Evolutionary conservation across 1,140 invertebrate genomes (phyloP), one percentile per base, ranked within the genome.

Genomic region (Trichonephila inaurata): DNA sequence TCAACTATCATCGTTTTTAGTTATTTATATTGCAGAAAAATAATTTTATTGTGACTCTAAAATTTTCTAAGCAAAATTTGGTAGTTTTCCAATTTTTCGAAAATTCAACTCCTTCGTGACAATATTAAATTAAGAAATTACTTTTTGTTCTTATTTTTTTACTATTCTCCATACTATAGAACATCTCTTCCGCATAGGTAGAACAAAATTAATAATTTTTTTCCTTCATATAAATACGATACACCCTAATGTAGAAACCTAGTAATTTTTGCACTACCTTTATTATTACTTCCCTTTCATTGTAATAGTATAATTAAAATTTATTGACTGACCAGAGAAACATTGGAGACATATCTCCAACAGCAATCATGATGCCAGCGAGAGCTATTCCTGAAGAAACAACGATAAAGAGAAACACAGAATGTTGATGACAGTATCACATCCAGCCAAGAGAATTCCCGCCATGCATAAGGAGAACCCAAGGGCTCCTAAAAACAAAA

Each of bases 211-310:
- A 0, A 28, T 28, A 28, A 28, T 28, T 28, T 28, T 28, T 1
- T 28, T 28, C 28, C 28, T 28, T 28, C 12, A 16, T 62, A 62
- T 62, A 62, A n/a, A n/a, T 62, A 62, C 14, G 1, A 62, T 62
- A 33, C 3, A 33, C 3, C 3, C 3, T 3, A 1, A 1, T 3
- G 1, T 33, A 2, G 1, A 40, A 40, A 1, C 3, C 4, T 40
- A 40, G 33, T 40, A 40, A 40, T 40, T 40, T 40, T 2, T 69
- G 16, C 24, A 12, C 7, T 19, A 1, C 66, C 21, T 5, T 16
- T 24, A 72, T 72, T 72, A 24, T 19, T 33, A 1, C 21, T 82
- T 19, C 33, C 44, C 0, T 51, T 44, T 40, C 28, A 6, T 40
- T 58, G 1, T 21, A 6, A 51, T n/a, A 69, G 7, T 24, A 3